These are phyloP conservation scores for Acanthisitta chloris DNA, from an alignment of 2,113 vertebrate genomes.

Conservation along the genomic window DNA sequence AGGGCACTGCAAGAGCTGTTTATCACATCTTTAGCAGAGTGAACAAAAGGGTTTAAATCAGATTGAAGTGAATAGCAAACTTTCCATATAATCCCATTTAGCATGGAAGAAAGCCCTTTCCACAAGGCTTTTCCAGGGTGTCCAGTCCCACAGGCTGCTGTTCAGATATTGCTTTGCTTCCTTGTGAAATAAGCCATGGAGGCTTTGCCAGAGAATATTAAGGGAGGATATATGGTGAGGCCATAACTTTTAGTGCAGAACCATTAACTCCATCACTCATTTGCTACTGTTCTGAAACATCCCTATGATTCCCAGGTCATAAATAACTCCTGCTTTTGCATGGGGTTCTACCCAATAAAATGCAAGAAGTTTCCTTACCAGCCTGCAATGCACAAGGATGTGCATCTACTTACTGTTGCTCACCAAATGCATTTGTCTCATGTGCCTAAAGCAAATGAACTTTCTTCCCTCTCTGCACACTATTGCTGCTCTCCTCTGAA, in stretches of 20 bases:
- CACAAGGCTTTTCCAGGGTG: neutral
- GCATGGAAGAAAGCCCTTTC: neutral
- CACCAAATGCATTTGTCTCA: neutral
- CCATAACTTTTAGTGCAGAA: neutral
- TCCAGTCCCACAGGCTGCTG: neutral
- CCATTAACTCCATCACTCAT: neutral
- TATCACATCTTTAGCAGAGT: neutral
- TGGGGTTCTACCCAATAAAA: neutral
- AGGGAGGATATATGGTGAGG: neutral
- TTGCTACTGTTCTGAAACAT: slow-evolving; percentile 26
- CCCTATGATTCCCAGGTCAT: neutral
- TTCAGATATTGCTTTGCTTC: neutral
- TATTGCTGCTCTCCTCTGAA: neutral
- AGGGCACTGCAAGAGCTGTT: neutral
- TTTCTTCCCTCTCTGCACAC: neutral
- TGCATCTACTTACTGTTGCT: neutral
- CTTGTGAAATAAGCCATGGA: neutral
- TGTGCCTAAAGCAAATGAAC: neutral
- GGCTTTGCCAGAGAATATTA: neutral
- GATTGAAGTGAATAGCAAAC: neutral
- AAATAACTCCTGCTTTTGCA: neutral
- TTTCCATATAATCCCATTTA: neutral
- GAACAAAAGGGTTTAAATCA: neutral
- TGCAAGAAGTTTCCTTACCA: neutral
- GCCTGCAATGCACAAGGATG: neutral